Evolutionary conservation across 2,797 vertebrate species (phyloP).

Genomic region (Bovichtus variegatus): DNA sequence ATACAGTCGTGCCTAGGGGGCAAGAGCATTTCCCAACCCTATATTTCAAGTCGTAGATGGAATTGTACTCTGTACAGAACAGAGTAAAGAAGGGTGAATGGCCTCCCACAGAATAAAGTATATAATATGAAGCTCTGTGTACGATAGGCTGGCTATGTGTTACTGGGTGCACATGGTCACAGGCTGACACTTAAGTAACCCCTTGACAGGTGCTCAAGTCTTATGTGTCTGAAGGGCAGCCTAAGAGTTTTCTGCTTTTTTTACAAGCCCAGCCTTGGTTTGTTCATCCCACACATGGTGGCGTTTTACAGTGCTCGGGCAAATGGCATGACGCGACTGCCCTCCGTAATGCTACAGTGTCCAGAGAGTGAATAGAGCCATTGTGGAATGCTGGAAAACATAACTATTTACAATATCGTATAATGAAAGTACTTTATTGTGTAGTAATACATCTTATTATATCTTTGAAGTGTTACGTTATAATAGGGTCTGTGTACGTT

Average conservation of each 20-base stretch:
- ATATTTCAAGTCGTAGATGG: slow-evolving; percentile 79
- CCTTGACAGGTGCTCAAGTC: slow-evolving; percentile 81
- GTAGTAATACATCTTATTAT: not conserved
- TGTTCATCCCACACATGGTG: slow-evolving; percentile 76
- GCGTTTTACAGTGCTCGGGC: slow-evolving; percentile 74
- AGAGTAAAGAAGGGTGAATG: slow-evolving; percentile 44
- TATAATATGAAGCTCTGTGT: slow-evolving; percentile 44
- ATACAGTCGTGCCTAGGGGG: slow-evolving; percentile 66
- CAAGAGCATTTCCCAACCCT: slow-evolving; percentile 71
- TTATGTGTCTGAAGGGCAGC: slow-evolving; percentile 72
- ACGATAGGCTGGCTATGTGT: slow-evolving; percentile 50
- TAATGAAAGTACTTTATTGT: not conserved
- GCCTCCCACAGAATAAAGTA: slow-evolving; percentile 57
- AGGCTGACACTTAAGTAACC: slow-evolving; percentile 74
- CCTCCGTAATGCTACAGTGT: slow-evolving; percentile 56
- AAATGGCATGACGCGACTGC: slow-evolving; percentile 67
- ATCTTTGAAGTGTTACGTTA: slow-evolving; percentile 1
- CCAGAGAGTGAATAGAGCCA: slow-evolving; percentile 36
- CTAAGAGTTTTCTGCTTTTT: slow-evolving; percentile 68
- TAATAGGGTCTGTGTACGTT: not conserved
- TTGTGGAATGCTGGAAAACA: slow-evolving; percentile 45
- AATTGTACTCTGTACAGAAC: slow-evolving; percentile 54
- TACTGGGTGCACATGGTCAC: slow-evolving; percentile 66
- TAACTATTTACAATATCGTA: slow-evolving; percentile 29
- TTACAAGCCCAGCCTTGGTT: slow-evolving; percentile 70